Percentiles rank a stretch among this genome's conserved stretches.
Evolutionary conservation across 2,888 invertebrate genomes (phyloP).

Genomic region (Cybosia mesomella): DNA sequence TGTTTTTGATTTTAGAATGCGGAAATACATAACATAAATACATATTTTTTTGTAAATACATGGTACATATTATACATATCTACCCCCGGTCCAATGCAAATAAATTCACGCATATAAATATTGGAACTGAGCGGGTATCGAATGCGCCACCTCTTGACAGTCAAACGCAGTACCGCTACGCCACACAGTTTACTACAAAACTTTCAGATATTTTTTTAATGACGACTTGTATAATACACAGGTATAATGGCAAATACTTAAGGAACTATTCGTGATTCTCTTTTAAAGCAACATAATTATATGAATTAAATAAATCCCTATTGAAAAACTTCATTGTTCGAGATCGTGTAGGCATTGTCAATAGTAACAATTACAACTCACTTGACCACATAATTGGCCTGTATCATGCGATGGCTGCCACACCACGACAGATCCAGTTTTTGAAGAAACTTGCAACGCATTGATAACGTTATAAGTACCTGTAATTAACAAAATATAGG

Average conservation of each 20-base stretch:
- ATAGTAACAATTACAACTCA: conserved; percentile 57
- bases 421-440: conserved; percentile 96
- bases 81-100: too few species aligned
- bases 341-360: conserved; percentile 23
- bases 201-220: background rate
- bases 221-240: background rate
- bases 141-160: too few species aligned
- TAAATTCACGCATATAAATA: too few species aligned
- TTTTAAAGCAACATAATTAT: background rate
- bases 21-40: too few species aligned
- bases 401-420: conserved; percentile 88
- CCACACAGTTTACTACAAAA: background rate
- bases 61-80: too few species aligned
- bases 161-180: background rate
- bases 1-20: too few species aligned
- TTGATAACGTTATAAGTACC: conserved; percentile 74
- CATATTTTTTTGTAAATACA: too few species aligned
- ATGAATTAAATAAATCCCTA: background rate
- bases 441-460: conserved; percentile 90
- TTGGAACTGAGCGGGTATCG: too few species aligned
- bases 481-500: conserved; percentile 47
- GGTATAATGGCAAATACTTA: background rate
- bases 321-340: conserved; percentile 11
- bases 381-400: conserved; percentile 72
- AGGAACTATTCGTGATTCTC: background rate